phyloP scores from a whole-genome alignment of 2,113 vertebrate species.

The Anoplopoma fimbria region DNA sequence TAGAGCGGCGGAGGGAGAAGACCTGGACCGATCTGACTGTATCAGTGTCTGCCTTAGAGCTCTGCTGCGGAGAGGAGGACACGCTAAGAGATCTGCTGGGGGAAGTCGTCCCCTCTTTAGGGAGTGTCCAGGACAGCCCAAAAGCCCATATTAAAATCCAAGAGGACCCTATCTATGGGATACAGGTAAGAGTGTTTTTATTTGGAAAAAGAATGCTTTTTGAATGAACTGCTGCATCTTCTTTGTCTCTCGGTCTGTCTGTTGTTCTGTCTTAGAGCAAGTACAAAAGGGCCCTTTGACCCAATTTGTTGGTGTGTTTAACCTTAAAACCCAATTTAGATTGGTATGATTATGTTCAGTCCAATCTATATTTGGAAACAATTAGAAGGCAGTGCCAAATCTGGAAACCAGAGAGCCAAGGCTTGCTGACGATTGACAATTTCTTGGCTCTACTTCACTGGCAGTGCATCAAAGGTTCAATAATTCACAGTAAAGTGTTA shows the following conservation, averaged over 20 bases:
- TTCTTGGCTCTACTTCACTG: not conserved
- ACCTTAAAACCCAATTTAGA: not conserved
- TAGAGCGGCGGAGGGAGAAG: constrained; percentile 95
- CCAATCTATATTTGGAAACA: constrained; percentile 16
- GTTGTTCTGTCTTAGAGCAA: not conserved
- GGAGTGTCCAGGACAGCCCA: constrained; percentile 90
- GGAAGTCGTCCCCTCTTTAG: constrained; percentile 86
- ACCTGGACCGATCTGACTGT: constrained; percentile 94
- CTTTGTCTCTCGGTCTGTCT: not conserved
- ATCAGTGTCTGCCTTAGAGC: constrained; percentile 95
- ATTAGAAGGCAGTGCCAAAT: not conserved
- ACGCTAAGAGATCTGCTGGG: constrained; percentile 93
- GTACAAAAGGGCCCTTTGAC: not conserved
- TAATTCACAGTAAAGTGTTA: not conserved
- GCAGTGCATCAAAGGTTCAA: not conserved
- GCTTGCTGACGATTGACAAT: not conserved
- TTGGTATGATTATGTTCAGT: not conserved
- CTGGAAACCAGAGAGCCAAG: not conserved
- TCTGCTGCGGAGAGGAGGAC: constrained; percentile 96
- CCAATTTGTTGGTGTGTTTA: not conserved
- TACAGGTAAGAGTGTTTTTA: constrained; percentile 86
- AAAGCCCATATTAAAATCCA: constrained; percentile 91
- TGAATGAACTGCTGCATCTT: not conserved
- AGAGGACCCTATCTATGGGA: constrained; percentile 93
- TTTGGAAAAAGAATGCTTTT: not conserved